Evolutionary conservation across 2,888 invertebrate species (phyloP).

Genomic region (Perizoma affinitatum): DNA sequence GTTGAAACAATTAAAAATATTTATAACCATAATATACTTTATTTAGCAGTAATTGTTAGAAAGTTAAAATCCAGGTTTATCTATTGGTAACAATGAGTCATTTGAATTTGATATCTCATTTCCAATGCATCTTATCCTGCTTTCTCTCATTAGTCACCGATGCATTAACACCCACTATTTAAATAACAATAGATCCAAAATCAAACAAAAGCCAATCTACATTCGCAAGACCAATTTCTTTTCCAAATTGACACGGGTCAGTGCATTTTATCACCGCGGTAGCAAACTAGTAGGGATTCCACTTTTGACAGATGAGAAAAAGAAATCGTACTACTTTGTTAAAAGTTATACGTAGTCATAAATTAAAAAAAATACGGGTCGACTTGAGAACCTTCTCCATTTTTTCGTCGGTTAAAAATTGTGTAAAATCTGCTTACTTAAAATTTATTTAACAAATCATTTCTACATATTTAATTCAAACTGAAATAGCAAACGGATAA

Average conservation of each 20-base stretch:
- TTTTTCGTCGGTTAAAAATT: too few relatives aligned
- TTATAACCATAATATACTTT: too few relatives aligned
- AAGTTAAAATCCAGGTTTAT: neutral
- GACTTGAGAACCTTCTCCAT: too few relatives aligned
- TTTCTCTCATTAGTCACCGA: constrained; percentile 29
- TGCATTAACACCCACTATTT: constrained; percentile 31
- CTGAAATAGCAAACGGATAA: too few relatives aligned
- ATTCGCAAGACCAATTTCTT: constrained; percentile 41
- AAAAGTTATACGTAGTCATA: too few relatives aligned
- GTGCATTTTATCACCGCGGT: constrained; percentile 36
- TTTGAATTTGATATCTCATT: constrained; percentile 15
- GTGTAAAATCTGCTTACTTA: too few relatives aligned
- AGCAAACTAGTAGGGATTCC: constrained; percentile 34
- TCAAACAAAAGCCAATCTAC: constrained; percentile 37
- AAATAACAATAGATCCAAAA: constrained; percentile 35
- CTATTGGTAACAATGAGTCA: constrained; percentile 12
- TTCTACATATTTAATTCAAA: too few relatives aligned
- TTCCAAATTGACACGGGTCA: constrained; percentile 39
- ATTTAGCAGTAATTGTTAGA: too few relatives aligned
- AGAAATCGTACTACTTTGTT: neutral
- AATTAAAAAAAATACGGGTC: too few relatives aligned
- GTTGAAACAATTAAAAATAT: too few relatives aligned
- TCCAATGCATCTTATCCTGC: constrained; percentile 15
- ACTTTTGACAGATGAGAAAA: constrained; percentile 13
- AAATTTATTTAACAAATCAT: too few relatives aligned